These are phyloP conservation scores for Philypnodon macrostomus DNA, from an alignment of 2,797 vertebrate species.

Conservation along the genomic window DNA sequence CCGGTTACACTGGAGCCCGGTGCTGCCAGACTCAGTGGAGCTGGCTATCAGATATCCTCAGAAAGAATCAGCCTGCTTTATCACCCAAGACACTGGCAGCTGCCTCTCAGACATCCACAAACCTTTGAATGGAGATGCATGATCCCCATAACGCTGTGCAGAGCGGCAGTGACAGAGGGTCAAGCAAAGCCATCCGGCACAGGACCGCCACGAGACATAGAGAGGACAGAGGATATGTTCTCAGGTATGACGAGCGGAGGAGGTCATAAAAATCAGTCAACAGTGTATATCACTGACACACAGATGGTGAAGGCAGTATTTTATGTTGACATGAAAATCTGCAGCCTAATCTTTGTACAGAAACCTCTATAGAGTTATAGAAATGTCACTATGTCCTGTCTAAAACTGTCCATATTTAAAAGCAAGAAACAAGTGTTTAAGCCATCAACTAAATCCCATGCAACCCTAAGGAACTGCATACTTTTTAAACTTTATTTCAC, in stretches of 20 bases:
- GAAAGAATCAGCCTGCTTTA: constrained; percentile 64
- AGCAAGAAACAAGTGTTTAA: too few relatives aligned
- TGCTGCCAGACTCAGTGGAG: constrained; percentile 52
- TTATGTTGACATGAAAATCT: constrained; percentile 17
- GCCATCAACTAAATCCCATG: too few relatives aligned
- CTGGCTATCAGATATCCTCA: constrained; percentile 66
- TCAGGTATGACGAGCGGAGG: constrained; percentile 14
- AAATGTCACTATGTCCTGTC: too few relatives aligned
- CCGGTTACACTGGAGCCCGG: constrained; percentile 47
- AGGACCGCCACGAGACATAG: constrained; percentile 1
- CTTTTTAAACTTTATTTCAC: too few relatives aligned
- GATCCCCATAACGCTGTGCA: constrained; percentile 23
- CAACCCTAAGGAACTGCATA: too few relatives aligned
- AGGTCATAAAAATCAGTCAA: constrained; percentile 34
- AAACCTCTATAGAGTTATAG: too few relatives aligned
- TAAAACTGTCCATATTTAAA: too few relatives aligned
- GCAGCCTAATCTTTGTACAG: too few relatives aligned
- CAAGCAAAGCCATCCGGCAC: constrained; percentile 34
- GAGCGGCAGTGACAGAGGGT: constrained; percentile 27
- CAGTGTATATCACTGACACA: constrained; percentile 36
- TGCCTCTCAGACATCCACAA: constrained; percentile 55
- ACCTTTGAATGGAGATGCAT: constrained; percentile 47
- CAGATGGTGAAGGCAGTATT: constrained; percentile 15
- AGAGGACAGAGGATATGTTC: constrained; percentile 27
- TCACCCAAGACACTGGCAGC: constrained; percentile 56